phyloP scores from a whole-genome alignment of 2,888 invertebrate species.

The Sarcophaga carnaria region DNA sequence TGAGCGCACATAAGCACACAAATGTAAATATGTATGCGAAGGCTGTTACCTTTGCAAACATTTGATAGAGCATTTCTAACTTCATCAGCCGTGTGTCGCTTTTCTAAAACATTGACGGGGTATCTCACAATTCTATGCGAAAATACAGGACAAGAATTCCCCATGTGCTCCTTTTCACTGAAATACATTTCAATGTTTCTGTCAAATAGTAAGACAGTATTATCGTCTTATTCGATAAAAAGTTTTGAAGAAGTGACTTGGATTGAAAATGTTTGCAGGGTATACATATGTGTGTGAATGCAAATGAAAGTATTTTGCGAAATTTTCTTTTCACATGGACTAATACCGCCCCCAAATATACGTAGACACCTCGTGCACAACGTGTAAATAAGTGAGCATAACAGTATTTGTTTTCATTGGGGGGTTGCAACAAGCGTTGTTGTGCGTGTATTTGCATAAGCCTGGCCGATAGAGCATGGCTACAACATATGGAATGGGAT shows the following conservation, averaged over 20 bases:
- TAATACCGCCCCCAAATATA: not conserved
- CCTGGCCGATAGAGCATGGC: no score
- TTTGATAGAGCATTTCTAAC: not conserved
- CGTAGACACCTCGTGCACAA: not conserved
- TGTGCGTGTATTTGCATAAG: not conserved
- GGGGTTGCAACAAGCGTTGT: not conserved
- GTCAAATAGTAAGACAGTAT: no score
- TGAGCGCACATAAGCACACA: slow-evolving; percentile 8
- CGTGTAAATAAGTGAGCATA: not conserved
- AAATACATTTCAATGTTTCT: no score
- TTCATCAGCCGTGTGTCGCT: not conserved
- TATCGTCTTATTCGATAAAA: no score
- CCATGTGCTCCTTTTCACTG: no score
- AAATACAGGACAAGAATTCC: no score
- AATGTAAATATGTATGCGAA: not conserved
- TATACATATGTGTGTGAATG: not conserved
- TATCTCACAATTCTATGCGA: no score
- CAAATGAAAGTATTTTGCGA: slow-evolving; percentile 8
- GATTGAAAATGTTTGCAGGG: not conserved
- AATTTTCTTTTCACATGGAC: slow-evolving; percentile 5
- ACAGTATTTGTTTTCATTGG: not conserved
- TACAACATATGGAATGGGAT: not conserved
- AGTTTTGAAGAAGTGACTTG: no score
- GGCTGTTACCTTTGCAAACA: not conserved
- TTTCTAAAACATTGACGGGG: no score